A percentile compares a stretch with the other conserved stretches of the same genome.
Conservation (phyloP, 2,888 invertebrate genomes). For the Drosophila quinaria region DNA sequence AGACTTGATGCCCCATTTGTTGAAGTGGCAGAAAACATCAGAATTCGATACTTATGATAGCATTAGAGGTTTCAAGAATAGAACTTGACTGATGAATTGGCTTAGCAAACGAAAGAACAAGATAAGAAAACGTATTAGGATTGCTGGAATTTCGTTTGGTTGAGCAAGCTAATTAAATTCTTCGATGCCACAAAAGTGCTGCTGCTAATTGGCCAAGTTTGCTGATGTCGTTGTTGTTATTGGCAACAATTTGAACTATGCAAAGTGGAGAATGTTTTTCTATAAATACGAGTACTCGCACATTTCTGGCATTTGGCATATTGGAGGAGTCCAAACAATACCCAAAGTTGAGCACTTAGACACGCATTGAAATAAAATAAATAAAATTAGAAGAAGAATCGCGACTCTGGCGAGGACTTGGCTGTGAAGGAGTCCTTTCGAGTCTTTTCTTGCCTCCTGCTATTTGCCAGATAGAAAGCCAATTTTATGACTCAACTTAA, state of each 20-base stretch:
- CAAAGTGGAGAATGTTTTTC: slow-evolving; percentile 24
- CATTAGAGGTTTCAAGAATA: slow-evolving; percentile 37
- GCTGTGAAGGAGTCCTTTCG: slow-evolving; percentile 1
- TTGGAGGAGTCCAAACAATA: slow-evolving; percentile 34
- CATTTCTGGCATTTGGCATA: slow-evolving; percentile 41
- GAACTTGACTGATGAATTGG: slow-evolving; percentile 40
- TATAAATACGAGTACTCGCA: slow-evolving; percentile 11
- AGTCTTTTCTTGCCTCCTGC: slow-evolving; percentile 18
- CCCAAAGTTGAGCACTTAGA: slow-evolving; percentile 67
- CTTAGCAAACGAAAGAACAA: neutral
- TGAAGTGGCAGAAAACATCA: slow-evolving; percentile 51
- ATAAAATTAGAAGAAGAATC: slow-evolving; percentile 74
- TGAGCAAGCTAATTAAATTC: slow-evolving; percentile 41
- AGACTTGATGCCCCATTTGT: slow-evolving; percentile 52
- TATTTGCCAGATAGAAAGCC: slow-evolving; percentile 78
- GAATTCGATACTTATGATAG: slow-evolving; percentile 24
- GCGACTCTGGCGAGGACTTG: slow-evolving; percentile 1
- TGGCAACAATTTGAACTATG: slow-evolving; percentile 48
- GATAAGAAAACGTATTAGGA: neutral
- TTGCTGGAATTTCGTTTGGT: slow-evolving; percentile 5
- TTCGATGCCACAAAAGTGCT: slow-evolving; percentile 26
- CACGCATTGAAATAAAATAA: slow-evolving; percentile 80
- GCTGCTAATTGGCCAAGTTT: slow-evolving; percentile 44
- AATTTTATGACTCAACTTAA: slow-evolving; percentile 83
- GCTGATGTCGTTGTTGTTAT: slow-evolving; percentile 11